Percentiles rank a stretch among this genome's conserved stretches.
These are phyloP conservation scores for Microcebus jonahi DNA, from an alignment of 2,113 vertebrate genomes.

Conservation along the genomic window DNA sequence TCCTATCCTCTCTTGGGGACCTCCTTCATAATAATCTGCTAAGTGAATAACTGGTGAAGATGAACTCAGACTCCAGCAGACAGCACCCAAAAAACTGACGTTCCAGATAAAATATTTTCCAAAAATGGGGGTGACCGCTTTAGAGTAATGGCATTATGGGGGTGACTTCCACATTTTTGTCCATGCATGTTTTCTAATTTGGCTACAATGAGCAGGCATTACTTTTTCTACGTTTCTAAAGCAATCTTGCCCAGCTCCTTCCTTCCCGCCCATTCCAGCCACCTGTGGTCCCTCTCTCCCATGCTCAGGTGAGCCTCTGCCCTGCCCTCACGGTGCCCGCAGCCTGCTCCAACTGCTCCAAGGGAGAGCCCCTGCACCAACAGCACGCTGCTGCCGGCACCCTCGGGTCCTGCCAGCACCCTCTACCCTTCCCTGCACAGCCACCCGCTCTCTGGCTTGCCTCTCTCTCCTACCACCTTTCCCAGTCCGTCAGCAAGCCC, in stretches of 20 bases:
- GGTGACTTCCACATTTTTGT: background rate
- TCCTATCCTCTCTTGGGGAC: background rate
- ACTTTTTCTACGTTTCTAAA: background rate
- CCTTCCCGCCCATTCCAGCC: fast-evolving
- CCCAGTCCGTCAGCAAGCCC: fast-evolving
- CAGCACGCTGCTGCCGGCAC: background rate
- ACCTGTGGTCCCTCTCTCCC: fast-evolving
- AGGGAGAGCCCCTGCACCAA: fast-evolving
- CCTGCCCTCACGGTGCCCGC: fast-evolving
- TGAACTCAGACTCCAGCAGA: background rate
- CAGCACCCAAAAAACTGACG: background rate
- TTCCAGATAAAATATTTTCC: slow-evolving; percentile 10
- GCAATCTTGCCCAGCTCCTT: too few relatives aligned
- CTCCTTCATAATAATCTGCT: background rate
- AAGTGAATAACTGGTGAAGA: background rate
- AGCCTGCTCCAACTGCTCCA: background rate
- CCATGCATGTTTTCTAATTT: background rate
- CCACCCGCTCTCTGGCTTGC: background rate
- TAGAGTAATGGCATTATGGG: fast-evolving
- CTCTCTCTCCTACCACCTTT: background rate
- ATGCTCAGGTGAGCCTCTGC: fast-evolving
- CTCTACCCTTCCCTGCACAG: background rate
- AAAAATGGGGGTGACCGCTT: fast-evolving
- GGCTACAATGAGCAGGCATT: fast-evolving
- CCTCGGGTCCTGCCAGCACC: background rate